Conservation (phyloP, 1,140 invertebrate species). For the Stenopsyche tienmushanensis region DNA sequence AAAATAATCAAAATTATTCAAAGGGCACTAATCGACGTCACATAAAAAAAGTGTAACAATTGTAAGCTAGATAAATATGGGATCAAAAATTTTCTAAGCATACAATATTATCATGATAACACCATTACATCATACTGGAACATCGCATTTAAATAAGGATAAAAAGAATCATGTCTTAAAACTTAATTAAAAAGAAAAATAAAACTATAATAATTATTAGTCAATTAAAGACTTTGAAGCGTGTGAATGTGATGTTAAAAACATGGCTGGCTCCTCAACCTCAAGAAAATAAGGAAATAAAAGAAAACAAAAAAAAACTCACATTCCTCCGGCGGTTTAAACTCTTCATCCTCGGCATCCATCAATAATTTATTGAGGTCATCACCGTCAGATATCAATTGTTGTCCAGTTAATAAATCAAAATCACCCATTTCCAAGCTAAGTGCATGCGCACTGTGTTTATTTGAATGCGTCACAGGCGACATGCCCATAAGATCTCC, state of each 20-base stretch:
- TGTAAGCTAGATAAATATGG: too few relatives aligned
- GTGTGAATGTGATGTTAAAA: too few relatives aligned
- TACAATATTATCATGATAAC: too few relatives aligned
- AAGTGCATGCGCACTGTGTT: neutral
- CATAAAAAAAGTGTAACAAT: too few relatives aligned
- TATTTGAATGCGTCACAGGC: slow-evolving; percentile 15
- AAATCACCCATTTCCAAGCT: neutral
- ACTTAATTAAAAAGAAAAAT: neutral
- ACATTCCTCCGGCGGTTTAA: slow-evolving; percentile 37
- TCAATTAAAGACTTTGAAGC: too few relatives aligned
- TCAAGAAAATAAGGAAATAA: slow-evolving; percentile 16
- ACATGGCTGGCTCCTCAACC: slow-evolving; percentile 1
- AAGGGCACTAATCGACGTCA: too few relatives aligned
- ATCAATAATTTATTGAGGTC: slow-evolving; percentile 1
- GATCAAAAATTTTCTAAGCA: too few relatives aligned
- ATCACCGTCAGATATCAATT: neutral
- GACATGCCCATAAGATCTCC: slow-evolving; percentile 40
- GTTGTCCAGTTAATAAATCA: slow-evolving; percentile 12
- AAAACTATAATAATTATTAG: neutral
- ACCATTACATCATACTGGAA: too few relatives aligned
- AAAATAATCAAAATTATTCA: too few relatives aligned
- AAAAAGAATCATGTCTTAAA: too few relatives aligned
- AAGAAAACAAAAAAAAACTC: slow-evolving; percentile 37
- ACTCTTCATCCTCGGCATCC: slow-evolving; percentile 33
- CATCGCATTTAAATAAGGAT: too few relatives aligned